Conservation (phyloP, 2,113 vertebrate species). For the Psettodes erumei region DNA sequence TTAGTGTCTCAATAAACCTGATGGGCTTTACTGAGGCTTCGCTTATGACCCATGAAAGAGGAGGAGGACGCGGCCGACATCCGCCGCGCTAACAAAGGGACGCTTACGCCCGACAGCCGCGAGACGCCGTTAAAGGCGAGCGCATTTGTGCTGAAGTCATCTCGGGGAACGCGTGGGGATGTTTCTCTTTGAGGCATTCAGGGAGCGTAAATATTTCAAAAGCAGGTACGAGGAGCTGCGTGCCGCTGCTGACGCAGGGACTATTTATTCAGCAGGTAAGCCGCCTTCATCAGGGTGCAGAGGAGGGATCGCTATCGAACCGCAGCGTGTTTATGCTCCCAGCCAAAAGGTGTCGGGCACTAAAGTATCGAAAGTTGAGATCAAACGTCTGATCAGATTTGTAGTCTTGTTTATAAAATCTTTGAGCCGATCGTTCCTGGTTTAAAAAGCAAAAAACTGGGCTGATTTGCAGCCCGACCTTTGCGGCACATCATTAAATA, state of each 20-base stretch:
- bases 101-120: background rate
- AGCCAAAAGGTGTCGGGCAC: background rate
- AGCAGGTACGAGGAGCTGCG: background rate
- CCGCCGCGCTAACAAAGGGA: background rate
- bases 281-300: background rate
- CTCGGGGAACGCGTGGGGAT: background rate
- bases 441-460: too few species aligned
- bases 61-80: slow-evolving; percentile 13
- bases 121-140: background rate
- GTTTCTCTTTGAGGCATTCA: background rate
- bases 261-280: background rate
- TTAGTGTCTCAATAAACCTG: slow-evolving; percentile 56
- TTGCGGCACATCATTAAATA: background rate
- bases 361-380: too few species aligned
- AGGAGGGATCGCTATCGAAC: background rate
- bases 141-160: background rate
- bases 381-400: too few species aligned
- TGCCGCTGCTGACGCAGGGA: background rate
- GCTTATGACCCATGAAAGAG: slow-evolving; percentile 40
- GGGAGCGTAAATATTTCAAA: background rate
- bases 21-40: slow-evolving; percentile 41
- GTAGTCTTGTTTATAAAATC: too few species aligned
- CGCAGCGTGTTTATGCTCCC: background rate
- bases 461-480: background rate
- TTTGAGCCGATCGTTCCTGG: too few species aligned